phyloP scores from a whole-genome alignment of 1,140 invertebrate genomes.

The Orchesella cincta region DNA sequence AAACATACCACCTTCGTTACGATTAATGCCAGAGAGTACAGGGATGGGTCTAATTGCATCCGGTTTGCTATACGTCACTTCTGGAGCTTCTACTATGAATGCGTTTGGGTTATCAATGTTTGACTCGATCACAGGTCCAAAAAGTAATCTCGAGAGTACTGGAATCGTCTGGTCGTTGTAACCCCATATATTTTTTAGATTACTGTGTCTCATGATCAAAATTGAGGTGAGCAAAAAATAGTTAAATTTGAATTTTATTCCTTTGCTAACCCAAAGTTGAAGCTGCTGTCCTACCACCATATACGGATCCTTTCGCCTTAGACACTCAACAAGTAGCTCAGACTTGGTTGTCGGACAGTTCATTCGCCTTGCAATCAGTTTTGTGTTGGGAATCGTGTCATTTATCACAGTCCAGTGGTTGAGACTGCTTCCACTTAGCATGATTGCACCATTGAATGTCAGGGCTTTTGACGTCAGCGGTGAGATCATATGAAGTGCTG shows the following conservation, averaged over 20 bases:
- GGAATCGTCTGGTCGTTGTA: neutral
- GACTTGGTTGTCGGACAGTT: neutral
- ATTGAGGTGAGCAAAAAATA: neutral
- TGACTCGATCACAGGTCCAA: constrained; percentile 10
- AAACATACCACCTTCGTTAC: neutral
- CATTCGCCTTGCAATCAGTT: neutral
- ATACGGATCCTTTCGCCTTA: neutral
- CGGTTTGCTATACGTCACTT: neutral
- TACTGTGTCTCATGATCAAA: neutral
- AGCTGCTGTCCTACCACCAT: constrained; percentile 9
- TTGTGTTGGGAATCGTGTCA: constrained; percentile 2
- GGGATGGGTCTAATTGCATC: neutral
- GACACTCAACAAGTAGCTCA: neutral
- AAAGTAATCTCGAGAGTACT: neutral
- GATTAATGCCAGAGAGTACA: neutral
- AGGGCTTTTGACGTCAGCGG: neutral
- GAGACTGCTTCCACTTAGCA: neutral
- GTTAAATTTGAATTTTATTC: too few species aligned
- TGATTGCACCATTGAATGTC: neutral
- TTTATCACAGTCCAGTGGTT: constrained; percentile 7
- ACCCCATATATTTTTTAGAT: neutral
- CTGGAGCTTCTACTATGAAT: neutral
- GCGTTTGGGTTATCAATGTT: neutral
- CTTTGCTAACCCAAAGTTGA: neutral
- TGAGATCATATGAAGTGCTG: neutral